Base-by-base conservation (phyloP, 1,140 invertebrate genomes). In the Drusus annulatus region DNA sequence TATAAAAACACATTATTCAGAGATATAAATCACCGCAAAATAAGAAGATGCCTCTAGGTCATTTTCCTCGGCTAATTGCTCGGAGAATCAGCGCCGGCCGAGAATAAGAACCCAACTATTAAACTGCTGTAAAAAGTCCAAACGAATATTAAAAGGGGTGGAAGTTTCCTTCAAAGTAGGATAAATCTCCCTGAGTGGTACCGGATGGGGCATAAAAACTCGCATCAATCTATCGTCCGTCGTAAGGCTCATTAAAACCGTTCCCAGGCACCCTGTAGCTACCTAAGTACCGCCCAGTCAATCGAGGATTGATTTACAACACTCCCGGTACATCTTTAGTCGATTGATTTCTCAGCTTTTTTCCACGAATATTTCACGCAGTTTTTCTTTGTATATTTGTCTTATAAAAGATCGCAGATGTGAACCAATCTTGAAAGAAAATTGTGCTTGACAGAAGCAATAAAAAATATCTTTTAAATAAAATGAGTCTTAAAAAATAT, bases 241-340 rank as follows among this genome's bases (percentile, higher is more conserved):
- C 51, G 50, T 28, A 23, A 23, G 50, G 50, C 69, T 74, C 69
- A 74, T 74, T 74, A 74, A 74, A 74, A 74, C 69, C 50, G 25
- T 77, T 63, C 51, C 76, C 51, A 50, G 45, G 76, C 54, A 45
- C 36, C 36, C 36, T 45, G 36, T 45, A 45, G 36, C 36, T 45
- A 45, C 10, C 36, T 7, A 45, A 45, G 36, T 45, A 16, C 51
- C 54, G 23, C 60, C 68, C 78, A 73, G 50, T 25, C 52, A 21
- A 56, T 62, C 50, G 78, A 83, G 80, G 81, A 83, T 83, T 83
- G 79, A 80, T 83, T 74, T 71, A 6, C 75, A 60, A 28, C 19
- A 45, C 60, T 31, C 23, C 50, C 60, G 45, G 81, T 60, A 83
- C 81, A 80, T 83, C 79, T 76, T 80, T 79, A 80, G 81, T 71